These are phyloP conservation scores for Pyrgus malvae DNA, from an alignment of 2,888 invertebrate species.

Conservation along the genomic window DNA sequence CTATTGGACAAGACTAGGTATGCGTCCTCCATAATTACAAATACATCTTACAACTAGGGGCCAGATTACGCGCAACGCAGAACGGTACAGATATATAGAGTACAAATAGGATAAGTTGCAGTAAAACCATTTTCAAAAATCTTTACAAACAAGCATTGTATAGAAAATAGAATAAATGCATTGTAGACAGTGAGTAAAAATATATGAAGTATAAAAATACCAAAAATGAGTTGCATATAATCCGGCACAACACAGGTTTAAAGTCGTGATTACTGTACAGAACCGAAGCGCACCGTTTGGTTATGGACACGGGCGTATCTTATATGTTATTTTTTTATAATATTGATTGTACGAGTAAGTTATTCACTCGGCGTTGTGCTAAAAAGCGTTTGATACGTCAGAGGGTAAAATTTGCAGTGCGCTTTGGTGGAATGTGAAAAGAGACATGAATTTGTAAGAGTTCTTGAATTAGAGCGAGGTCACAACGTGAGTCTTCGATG, in stretches of 20 bases:
- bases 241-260: constrained; percentile 5
- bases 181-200: neutral
- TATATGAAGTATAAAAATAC: constrained; percentile 14
- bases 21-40: neutral
- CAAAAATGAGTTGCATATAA: constrained; percentile 12
- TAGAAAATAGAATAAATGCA: neutral
- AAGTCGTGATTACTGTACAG: too few species aligned
- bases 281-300: too few species aligned
- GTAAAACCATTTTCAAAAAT: neutral
- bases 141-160: neutral
- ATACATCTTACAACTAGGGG: neutral
- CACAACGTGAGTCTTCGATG: neutral
- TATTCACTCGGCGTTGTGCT: too few species aligned
- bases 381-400: too few species aligned
- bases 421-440: too few species aligned
- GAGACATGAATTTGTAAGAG: too few species aligned
- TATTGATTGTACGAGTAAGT: too few species aligned
- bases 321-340: too few species aligned
- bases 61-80: constrained; percentile 7
- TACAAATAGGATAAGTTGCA: neutral
- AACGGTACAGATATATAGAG: neutral
- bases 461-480: too few species aligned
- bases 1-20: neutral
- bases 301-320: too few species aligned
- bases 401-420: too few species aligned